Base-by-base conservation (phyloP, 1,140 invertebrate genomes). In the Drosophila simulans region DNA sequence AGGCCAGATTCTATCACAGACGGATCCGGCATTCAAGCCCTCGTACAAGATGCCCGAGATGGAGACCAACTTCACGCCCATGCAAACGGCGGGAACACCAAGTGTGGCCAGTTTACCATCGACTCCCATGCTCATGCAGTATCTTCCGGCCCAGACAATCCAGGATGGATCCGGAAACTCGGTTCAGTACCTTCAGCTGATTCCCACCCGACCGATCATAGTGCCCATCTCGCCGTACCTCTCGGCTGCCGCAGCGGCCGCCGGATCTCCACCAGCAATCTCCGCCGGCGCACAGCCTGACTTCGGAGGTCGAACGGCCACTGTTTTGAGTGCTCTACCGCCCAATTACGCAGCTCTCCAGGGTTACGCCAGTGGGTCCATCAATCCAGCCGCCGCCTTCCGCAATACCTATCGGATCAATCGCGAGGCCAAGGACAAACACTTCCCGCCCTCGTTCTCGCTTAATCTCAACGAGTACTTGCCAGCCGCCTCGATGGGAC, bases 81-180 rank as follows among this genome's bases (percentile, higher is more conserved):
- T 92, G 66, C 91, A 91, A 22, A 54, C 62, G 1, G 63, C 52
- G 0, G 54, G 66, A 2, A 71, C 66, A 0, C 48, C 59, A 5
- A 80, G 65, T 25, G 43, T 88, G 45, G 31, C 62, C 45, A 65
- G 53, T 5, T 34, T 86, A 17, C 86, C 82, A 12, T 77, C 95
- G 94, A 53, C 94, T 58, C 56, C 93, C 75, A 83, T 95, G 92
- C 73, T 97, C 96, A 91, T 96, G 93, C 91, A 92, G 52, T 92
- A 92, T 56, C 58, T 92, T 7, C 84, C 90, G 4, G 80, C 91
- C 2, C 86, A 90, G 17, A 42, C 72, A 4, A 51, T 92, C 0
- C 77, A 86, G 11, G 83, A 91, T 46, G 82, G 81, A 40, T 73
- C 73, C 0, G 89, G 84, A 3, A 66, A 52, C 7, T 65, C 73